Evolutionary conservation across 2,113 vertebrate species (phyloP).

Genomic region (Neofelis nebulosa): DNA sequence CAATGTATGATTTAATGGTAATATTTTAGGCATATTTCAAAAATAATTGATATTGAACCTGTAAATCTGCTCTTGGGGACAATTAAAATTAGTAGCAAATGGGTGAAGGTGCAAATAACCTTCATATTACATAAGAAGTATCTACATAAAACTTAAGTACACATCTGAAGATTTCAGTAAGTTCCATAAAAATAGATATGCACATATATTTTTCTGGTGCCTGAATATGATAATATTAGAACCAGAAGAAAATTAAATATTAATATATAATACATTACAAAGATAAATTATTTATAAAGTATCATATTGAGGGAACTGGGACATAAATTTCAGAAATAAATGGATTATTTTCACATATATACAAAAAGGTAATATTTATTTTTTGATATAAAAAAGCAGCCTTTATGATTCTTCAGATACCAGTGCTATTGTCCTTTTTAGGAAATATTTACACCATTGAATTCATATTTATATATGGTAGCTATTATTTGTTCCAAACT

Average conservation of each 20-base stretch:
- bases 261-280: background rate
- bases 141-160: background rate
- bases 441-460: background rate
- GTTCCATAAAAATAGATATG: background rate
- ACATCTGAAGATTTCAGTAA: conserved; percentile 9
- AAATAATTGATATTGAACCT: background rate
- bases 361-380: background rate
- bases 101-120: background rate
- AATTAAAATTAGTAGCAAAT: conserved; percentile 21
- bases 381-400: background rate
- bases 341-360: background rate
- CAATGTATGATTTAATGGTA: background rate
- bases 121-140: background rate
- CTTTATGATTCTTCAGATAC: background rate
- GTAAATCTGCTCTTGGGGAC: background rate
- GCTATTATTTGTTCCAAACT: background rate
- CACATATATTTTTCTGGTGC: background rate
- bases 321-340: background rate
- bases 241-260: conserved; percentile 22
- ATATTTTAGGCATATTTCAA: background rate
- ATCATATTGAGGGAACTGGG: background rate
- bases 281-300: background rate
- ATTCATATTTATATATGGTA: background rate
- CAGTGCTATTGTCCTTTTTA: background rate
- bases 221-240: background rate